Conservation (phyloP, 2,797 vertebrate species). For the Cyclopterus lumpus region DNA sequence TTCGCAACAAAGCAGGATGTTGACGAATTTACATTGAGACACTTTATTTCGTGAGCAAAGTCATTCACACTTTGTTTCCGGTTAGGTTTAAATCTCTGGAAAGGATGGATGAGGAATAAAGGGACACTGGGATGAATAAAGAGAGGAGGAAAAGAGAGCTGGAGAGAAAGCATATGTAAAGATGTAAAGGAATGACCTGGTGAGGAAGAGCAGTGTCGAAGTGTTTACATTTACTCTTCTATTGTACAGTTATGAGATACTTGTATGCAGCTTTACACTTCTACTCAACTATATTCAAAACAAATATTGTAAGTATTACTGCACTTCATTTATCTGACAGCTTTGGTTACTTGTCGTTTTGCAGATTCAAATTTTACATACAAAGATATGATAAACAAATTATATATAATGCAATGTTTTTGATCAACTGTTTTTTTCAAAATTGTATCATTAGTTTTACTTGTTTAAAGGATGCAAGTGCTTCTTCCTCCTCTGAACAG, state of each 20-base stretch:
- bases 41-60: slow-evolving; percentile 3
- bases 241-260: neutral
- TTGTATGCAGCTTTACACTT: neutral
- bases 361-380: neutral
- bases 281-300: neutral
- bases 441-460: neutral
- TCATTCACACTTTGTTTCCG: neutral
- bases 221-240: neutral
- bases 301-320: neutral
- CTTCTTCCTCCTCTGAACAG: neutral
- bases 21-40: fast-evolving
- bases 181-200: neutral
- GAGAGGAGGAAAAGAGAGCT: neutral
- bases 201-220: neutral
- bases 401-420: neutral
- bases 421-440: too few species aligned
- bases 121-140: neutral
- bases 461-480: neutral
- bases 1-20: slow-evolving; percentile 38
- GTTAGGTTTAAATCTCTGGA: neutral
- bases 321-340: neutral
- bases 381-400: neutral
- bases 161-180: neutral
- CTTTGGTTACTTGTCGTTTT: neutral
- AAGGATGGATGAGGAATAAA: slow-evolving; percentile 21